Evolutionary conservation across 2,888 invertebrate species (phyloP), one percentile per base, ranked within the genome.

Genomic region (Volucella bombylans): DNA sequence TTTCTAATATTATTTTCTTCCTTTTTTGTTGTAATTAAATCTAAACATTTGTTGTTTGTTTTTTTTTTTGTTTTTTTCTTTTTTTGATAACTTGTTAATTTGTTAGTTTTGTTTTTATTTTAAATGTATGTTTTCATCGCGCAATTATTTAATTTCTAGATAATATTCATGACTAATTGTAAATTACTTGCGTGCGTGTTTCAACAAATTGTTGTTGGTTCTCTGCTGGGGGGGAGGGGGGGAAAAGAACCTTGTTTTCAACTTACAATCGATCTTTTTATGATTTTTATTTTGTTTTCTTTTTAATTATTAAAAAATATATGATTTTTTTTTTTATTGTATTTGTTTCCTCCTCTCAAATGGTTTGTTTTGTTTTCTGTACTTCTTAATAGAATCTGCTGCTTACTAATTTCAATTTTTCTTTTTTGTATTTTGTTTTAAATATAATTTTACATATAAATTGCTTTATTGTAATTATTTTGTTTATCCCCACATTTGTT

Each of bases 121-220:
- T 45, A 14, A 15, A 15, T 41, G 10, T 45, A 61, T 23, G 18
- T 18, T 15, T 65, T 65, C 45, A 68, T 69, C 73, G 73, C 73
- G 68, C 68, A 79, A 65, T 65, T 82, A 68, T 69, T 77, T 68
- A 55, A 6, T 68, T 68, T 76, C 47, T 68, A 73, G 73, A 74
- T 74, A 79, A 68, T 79, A 82, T 83, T 83, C 80, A 83, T 69
- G 73, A 83, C 83, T 83, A 80, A 79, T 55, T 73, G 55, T 83
- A 74, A 67, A 74, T 83, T 74, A 80, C 65, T 80, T 74, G 83
- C 80, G 83, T 83, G 83, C 80, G 80, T 83, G 80, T 80, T 71
- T 77, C 31, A 59, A 82, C 59, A 61, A 67, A 61, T 71, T 76
- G 69, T 57, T 64, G 67, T 52, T 57, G 23, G 39, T 61, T 31